Percentiles rank a stretch among this genome's conserved stretches.
Evolutionary conservation across 1,140 invertebrate genomes (phyloP).

Genomic region (Calliopsis andreniformis): DNA sequence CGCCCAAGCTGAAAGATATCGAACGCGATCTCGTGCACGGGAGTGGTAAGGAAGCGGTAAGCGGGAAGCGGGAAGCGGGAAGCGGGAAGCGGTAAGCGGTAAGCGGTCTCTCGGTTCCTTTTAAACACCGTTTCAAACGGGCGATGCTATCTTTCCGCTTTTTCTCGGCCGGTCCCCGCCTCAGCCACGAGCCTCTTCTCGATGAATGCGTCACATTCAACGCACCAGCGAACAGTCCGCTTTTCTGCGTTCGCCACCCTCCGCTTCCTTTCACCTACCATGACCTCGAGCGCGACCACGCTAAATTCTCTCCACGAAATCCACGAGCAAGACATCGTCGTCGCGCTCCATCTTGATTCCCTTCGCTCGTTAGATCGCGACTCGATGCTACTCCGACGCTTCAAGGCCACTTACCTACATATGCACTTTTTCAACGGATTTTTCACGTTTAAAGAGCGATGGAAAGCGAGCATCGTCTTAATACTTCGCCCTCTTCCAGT

Average conservation of each 20-base stretch:
- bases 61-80: not conserved
- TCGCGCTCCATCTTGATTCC: too few species aligned
- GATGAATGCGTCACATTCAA: slow-evolving; percentile 58
- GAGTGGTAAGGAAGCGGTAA: not conserved
- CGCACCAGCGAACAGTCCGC: slow-evolving; percentile 25
- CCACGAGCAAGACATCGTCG: not conserved
- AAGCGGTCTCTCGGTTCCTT: slow-evolving; percentile 47
- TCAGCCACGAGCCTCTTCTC: slow-evolving; percentile 17
- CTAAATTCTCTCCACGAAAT: slow-evolving; percentile 2
- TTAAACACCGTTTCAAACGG: slow-evolving; percentile 55
- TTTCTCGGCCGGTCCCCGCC: slow-evolving; percentile 37
- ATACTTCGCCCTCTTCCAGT: too few species aligned
- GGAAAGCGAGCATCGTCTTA: too few species aligned
- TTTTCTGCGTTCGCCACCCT: slow-evolving; percentile 7
- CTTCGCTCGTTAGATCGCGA: too few species aligned
- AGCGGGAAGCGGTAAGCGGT: not conserved
- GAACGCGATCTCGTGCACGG: slow-evolving; percentile 30
- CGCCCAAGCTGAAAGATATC: slow-evolving; percentile 16
- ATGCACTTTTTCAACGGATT: too few species aligned
- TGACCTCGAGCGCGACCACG: not conserved
- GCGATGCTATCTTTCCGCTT: slow-evolving; percentile 59
- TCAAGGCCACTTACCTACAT: too few species aligned
- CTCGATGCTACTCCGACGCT: too few species aligned
- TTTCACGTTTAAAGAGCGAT: too few species aligned
- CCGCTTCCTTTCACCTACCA: not conserved